Conservation (phyloP, 2,113 vertebrate species). For the Patagioenas fasciata region DNA sequence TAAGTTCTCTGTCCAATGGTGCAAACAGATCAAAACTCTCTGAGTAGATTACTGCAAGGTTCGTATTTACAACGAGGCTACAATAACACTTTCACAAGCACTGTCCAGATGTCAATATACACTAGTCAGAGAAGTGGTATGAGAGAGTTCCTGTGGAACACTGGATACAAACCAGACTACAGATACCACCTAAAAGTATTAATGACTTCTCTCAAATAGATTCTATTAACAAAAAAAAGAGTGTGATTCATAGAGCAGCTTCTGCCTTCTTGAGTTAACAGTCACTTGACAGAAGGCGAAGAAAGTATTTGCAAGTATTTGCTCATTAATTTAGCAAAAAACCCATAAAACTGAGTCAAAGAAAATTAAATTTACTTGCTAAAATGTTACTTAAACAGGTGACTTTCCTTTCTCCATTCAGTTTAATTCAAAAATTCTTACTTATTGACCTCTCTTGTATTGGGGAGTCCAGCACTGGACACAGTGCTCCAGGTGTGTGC, state of each 20-base stretch:
- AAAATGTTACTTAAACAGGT: not conserved
- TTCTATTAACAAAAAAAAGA: not conserved
- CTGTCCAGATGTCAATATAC: not conserved
- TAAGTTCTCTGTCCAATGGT: not conserved
- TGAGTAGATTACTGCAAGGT: not conserved
- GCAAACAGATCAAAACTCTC: constrained; percentile 10
- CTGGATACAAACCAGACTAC: not conserved
- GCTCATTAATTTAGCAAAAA: not conserved
- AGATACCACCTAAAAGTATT: not conserved
- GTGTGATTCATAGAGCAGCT: not conserved
- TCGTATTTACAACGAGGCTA: not conserved
- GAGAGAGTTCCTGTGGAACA: not conserved
- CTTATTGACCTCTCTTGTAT: not conserved
- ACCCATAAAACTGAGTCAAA: not conserved
- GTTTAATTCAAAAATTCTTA: not conserved
- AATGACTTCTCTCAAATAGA: not conserved
- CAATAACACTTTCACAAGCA: not conserved
- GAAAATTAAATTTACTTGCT: not conserved
- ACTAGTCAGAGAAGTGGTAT: not conserved
- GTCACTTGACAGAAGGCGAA: not conserved
- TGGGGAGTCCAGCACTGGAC: not conserved
- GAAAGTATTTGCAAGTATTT: not conserved
- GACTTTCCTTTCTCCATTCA: not conserved
- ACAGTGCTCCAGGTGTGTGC: not conserved
- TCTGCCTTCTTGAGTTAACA: not conserved